Evolutionary conservation across 2,888 invertebrate genomes (phyloP), one percentile per base, ranked within the genome.

Genomic region (Drosophila picticornis): DNA sequence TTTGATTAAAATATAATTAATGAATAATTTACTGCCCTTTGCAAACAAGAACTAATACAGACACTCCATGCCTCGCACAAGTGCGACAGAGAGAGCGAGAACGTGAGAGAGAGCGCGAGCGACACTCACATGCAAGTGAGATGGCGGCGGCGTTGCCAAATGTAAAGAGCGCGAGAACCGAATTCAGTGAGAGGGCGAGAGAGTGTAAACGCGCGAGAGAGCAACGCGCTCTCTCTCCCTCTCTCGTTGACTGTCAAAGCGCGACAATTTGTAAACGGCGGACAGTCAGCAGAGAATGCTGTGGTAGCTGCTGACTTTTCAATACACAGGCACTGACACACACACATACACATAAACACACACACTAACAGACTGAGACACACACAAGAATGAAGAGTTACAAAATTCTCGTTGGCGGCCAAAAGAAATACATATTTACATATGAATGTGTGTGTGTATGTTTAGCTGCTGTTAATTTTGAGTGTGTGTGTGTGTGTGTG

Each of bases 41-140:
- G 83, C 57, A 80, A 81, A 91, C 85, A 91, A 88, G 90, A 82
- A 85, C 82, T 81, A 89, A 88, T 80, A 83, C 84, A 84, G 78
- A 72, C 77, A 63, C 55, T 62, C 76, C 77, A 71, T 56, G 79
- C 77, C 74, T 81, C 72, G 74, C 71, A 75, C 75, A 62, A 77
- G 91, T 84, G 91, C 67, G 78, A 91, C 75, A 70, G 76, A 72
- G 79, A 80, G 75, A 72, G 38, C 4, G 46, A 46, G 16, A 46
- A 16, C 22, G 22, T 46, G 76, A 36, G 19, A 52, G 74, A 90
- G 71, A 62, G 74, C 64, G 72, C 74, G 74, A 73, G 77, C 51
- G 63, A 53, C 69, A 75, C 67, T 77, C 73, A 68, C 70, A 71
- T 77, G 77, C 72, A 78, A 90, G 85, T 81, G 79, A 86, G 90